Percentiles rank a stretch among this genome's conserved stretches.
These are phyloP conservation scores for Pristiophorus japonicus DNA, from an alignment of 2,113 vertebrate genomes.

Conservation along the genomic window DNA sequence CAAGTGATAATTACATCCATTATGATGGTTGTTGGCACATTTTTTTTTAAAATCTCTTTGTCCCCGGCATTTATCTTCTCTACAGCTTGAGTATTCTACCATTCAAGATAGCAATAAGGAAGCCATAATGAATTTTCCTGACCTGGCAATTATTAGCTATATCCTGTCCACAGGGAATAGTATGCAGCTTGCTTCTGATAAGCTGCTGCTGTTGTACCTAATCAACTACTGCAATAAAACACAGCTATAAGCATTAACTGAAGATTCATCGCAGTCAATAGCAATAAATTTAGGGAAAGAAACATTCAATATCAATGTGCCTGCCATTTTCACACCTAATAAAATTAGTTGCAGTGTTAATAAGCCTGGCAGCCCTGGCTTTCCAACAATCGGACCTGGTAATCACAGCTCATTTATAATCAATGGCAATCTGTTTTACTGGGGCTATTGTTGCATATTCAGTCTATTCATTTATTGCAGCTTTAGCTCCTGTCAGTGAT, in stretches of 20 bases:
- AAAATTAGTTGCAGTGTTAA: constrained; percentile 65
- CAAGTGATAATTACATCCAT: constrained; percentile 62
- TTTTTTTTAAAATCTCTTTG: constrained; percentile 64
- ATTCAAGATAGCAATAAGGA: constrained; percentile 61
- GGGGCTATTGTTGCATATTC: constrained; percentile 22
- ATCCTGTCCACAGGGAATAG: constrained; percentile 56
- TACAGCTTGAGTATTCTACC: constrained; percentile 61
- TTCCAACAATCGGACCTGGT: constrained; percentile 61
- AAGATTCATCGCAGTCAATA: constrained; percentile 63
- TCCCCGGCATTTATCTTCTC: constrained; percentile 68
- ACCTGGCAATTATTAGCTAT: constrained; percentile 63
- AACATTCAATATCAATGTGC: constrained; percentile 57
- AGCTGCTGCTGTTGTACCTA: constrained; percentile 44
- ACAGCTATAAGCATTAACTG: constrained; percentile 57
- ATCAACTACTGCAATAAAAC: constrained; percentile 48
- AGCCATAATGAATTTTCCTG: constrained; percentile 54
- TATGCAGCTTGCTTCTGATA: constrained; percentile 46
- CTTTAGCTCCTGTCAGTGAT: neutral
- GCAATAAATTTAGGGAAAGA: constrained; percentile 44
- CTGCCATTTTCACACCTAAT: constrained; percentile 63
- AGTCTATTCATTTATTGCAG: neutral
- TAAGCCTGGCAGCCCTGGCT: constrained; percentile 59
- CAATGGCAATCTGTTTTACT: constrained; percentile 33
- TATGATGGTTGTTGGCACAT: constrained; percentile 62
- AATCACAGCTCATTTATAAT: constrained; percentile 65